Evolutionary conservation across 2,797 vertebrate genomes (phyloP), one percentile per base, ranked within the genome.

Genomic region (Syngnathus acus): DNA sequence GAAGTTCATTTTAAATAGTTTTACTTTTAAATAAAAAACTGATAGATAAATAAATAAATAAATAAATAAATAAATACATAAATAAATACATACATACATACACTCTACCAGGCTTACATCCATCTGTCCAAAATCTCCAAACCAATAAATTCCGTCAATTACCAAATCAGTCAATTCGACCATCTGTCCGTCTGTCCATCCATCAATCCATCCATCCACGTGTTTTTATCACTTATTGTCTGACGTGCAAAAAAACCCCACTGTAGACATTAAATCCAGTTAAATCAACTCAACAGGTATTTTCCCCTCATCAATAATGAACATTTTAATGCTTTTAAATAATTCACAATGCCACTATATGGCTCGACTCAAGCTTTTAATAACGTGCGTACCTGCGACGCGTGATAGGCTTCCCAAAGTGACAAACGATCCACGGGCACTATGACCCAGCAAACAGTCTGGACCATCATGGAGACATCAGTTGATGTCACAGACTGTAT

Each of bases 361-460:
- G 23, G 23, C 23, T 32, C 23, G 1, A 16, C 5, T 55, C 9
- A 6, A 32, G 53, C 10, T 14, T n/a, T 14, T 57, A 1, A 4
- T 21, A 61, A 6, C 1, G 13, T n/a, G 58, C 9, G 39, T n/a
- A 40, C 19, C 59, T 61, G 11, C 1, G 39, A 6, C 11, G 19
- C 21, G 26, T 43, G 59, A 61, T 21, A 10, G 39, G 9, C 59
- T 42, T 42, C 39, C 57, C 17, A 39, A 59, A 43, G 21, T 62
- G 42, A 62, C 59, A 45, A 16, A 6, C n/a, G 40, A 62, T 58
- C 39, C 32, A 69, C 78, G 86, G 87, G 87, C 90, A 84, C 89
- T 92, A 91, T 87, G 91, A 92, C 90, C 91, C 90, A 86, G 90
- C 81, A 86, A 84, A 81, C 62, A 70, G 65, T 53, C 67, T 11